Percentiles rank a stretch among this genome's conserved stretches.
Evolutionary conservation across 2,888 invertebrate species (phyloP).

Genomic region (Poecilus cupreus): DNA sequence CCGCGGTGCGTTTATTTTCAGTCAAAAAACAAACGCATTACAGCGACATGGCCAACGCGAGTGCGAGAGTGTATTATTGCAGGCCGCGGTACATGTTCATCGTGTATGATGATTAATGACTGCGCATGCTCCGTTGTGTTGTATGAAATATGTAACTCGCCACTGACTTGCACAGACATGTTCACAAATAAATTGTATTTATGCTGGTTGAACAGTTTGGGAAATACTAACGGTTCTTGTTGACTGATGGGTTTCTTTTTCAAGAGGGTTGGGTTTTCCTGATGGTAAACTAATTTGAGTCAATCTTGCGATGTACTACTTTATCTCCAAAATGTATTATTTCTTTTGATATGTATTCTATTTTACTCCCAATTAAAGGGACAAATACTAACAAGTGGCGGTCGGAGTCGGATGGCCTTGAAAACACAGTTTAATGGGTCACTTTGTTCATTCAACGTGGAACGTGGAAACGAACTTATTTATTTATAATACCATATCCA

Average conservation of each 20-base stretch:
- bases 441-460: too few species aligned
- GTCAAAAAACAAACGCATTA: constrained; percentile 4
- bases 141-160: neutral
- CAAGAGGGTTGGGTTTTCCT: neutral
- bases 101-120: neutral
- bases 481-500: too few species aligned
- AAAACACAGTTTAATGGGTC: too few species aligned
- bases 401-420: too few species aligned
- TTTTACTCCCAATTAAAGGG: too few species aligned
- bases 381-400: too few species aligned
- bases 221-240: neutral
- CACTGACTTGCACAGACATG: neutral
- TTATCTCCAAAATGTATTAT: too few species aligned
- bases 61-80: too few species aligned
- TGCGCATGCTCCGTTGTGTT: neutral
- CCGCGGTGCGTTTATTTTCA: neutral
- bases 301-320: too few species aligned
- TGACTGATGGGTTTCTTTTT: neutral
- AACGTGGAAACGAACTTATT: too few species aligned
- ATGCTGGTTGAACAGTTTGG: neutral
- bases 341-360: too few species aligned
- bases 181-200: neutral
- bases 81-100: neutral
- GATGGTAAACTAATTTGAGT: neutral
- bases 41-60: neutral